Evolutionary conservation across 2,888 invertebrate genomes (phyloP), one percentile per base, ranked within the genome.

Genomic region (Scotopteryx bipunctaria): DNA sequence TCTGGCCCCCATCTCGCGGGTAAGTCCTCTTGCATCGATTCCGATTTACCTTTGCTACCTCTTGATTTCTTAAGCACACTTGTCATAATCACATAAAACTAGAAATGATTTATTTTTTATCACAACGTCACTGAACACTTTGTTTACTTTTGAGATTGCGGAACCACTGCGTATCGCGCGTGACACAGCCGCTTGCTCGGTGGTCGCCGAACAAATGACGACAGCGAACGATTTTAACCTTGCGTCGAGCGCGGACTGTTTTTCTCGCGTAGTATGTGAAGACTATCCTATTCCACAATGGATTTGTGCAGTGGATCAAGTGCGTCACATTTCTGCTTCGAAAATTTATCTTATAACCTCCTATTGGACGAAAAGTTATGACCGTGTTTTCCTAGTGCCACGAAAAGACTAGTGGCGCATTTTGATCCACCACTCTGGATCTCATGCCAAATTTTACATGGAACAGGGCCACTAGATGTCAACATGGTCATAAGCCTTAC

Each of bases 21-120:
- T 66, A 88, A 63, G 64, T 90, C 91, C 65, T 91, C 91, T 76
- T 89, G 91, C 91, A 90, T 89, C 68, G 91, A 90, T 79, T 84
- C 88, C 37, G 89, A 89, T 85, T 90, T 91, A 55, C 88, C 88
- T 76, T 90, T 90, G 51, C 82, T 78, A 44, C 87, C 90, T 75
- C 81, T 83, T 44, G 87, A 82, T 71, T 89, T 90, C 73, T 91
- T 91, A 64, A 90, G 80, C 64, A 90, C 91, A 91, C 91, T 89
- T 59, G 89, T 90, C 91, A 90, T 89, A 76, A 75, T 74, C 83
- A 88, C 87, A 85, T 81, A 70, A 83, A 86, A 86, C 79, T 36
- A n/a, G 13, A 14, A 76, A 72, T 53, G 49, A 42, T 31, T 33
- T 13, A 11, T 38, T 43, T 60, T 43, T 45, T 54, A 55, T 67